A percentile compares a stretch with the other conserved stretches of the same genome.
Conservation (phyloP, 2,888 invertebrate genomes). For the Chrysolina oricalcia region DNA sequence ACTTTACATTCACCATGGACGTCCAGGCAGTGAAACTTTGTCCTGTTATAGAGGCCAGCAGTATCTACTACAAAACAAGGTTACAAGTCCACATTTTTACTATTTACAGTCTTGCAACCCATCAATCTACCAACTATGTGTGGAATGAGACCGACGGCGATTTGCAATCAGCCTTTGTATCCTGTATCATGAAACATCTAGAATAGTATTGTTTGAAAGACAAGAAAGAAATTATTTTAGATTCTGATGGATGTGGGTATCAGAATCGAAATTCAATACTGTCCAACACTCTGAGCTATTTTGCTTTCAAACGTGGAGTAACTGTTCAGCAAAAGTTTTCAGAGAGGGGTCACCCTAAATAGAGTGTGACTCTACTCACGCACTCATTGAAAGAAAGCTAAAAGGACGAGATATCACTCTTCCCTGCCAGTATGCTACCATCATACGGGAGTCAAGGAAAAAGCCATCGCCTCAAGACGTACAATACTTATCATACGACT, state of each 20-base stretch:
- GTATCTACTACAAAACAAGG: slow-evolving; percentile 51
- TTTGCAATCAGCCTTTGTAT: slow-evolving; percentile 23
- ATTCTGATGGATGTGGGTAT: not conserved
- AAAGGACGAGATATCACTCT: slow-evolving; percentile 34
- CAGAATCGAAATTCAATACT: not conserved
- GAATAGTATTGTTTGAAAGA: slow-evolving; percentile 30
- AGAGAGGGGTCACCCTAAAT: too few relatives aligned
- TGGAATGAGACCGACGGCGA: slow-evolving; percentile 38
- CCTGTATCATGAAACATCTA: slow-evolving; percentile 30
- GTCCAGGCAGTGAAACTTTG: slow-evolving; percentile 40
- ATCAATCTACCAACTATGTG: slow-evolving; percentile 34
- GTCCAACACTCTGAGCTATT: not conserved
- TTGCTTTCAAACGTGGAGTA: not conserved
- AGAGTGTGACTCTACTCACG: slow-evolving; percentile 18
- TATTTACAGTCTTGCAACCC: slow-evolving; percentile 37
- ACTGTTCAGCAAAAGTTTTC: not conserved
- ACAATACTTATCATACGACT: slow-evolving; percentile 28
- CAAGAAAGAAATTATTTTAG: not conserved
- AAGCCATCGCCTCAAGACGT: slow-evolving; percentile 30
- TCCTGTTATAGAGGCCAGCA: slow-evolving; percentile 47
- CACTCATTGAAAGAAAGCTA: slow-evolving; percentile 27
- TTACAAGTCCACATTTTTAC: slow-evolving; percentile 52
- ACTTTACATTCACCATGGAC: slow-evolving; percentile 13
- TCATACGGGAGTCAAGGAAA: slow-evolving; percentile 13
- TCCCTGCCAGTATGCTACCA: slow-evolving; percentile 22